Base-by-base conservation (phyloP, 35 echinoderm and acorn worm species). In the Ophioderma brevispina region DNA sequence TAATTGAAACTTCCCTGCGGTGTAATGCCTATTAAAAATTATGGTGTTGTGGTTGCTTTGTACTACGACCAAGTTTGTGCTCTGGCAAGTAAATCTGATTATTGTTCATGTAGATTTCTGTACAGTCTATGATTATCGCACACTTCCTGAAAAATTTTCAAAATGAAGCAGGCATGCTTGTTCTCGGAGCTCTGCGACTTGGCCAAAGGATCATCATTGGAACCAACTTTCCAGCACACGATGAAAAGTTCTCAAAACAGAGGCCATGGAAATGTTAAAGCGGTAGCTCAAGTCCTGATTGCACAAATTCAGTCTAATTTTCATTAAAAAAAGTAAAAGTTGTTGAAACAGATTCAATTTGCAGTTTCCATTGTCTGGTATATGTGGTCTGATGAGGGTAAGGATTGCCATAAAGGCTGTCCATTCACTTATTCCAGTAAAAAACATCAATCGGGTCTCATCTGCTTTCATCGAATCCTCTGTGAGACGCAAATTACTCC, bases 161-260 rank as follows among this genome's bases (percentile, higher is more conserved):
- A 75, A 92, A 87, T 35, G 78, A 46, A 1, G 64, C 40, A 19
- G 92, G 85, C 85, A 88, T 87, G 40, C 76, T 92, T 36, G 39
- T 81, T 30, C 84, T 18, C 40, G 82, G 46, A 0, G 25, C 15
- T 35, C 75, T 55, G 30, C 90, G 0, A 21, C 63, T 81, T 35
- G 91, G 91, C 84, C 85, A 92, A 25, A 36, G 75, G 18, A 92
- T 92, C n/a, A n/a, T n/a, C n/a, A n/a, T n/a, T n/a, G n/a, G n/a
- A n/a, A n/a, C n/a, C n/a, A n/a, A n/a, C n/a, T n/a, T n/a, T 70
- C 59, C 28, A 70, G n/a, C 2, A 70, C 59, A 25, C 23, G 59
- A 25, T 70, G 59, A 70, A 70, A 70, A 25, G n/a, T 70, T 3
- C 59, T 18, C n/a, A 25, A 70, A 18, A 70, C 59, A 13, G 15